A percentile compares a stretch with the other conserved stretches of the same genome.
These are phyloP conservation scores for Cyprinodon brontotheroides DNA, from an alignment of 2,113 vertebrate genomes.

Conservation along the genomic window DNA sequence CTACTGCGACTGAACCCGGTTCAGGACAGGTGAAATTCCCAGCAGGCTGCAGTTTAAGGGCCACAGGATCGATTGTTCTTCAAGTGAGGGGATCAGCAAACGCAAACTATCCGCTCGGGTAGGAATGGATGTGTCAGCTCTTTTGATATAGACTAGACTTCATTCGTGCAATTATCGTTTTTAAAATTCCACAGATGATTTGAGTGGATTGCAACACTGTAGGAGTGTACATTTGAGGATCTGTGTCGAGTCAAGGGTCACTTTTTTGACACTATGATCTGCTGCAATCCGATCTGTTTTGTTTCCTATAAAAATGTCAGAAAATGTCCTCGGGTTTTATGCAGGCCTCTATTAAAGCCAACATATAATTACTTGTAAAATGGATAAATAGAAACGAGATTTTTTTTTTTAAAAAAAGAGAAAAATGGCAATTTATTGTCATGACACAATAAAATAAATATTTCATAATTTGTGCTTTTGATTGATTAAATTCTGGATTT, in stretches of 20 bases:
- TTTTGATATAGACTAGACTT: not conserved
- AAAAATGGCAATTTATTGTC: not conserved
- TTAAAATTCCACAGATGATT: not conserved
- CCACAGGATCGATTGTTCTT: conserved; percentile 63
- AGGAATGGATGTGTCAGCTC: conserved; percentile 26
- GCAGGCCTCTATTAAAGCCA: not conserved
- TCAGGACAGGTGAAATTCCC: conserved; percentile 79
- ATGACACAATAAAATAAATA: not conserved
- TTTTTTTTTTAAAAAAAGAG: not conserved
- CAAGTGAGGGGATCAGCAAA: conserved; percentile 32
- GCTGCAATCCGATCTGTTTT: not conserved
- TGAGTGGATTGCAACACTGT: too few species aligned
- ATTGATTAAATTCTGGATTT: too few species aligned
- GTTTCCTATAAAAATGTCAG: not conserved
- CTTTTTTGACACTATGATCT: conserved; percentile 23
- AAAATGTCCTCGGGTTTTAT: not conserved
- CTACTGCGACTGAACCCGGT: conserved; percentile 70
- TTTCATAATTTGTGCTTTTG: too few species aligned
- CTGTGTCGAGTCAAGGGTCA: conserved; percentile 34
- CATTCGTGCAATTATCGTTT: not conserved
- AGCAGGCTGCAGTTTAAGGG: conserved; percentile 61
- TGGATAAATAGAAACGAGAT: not conserved
- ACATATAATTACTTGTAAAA: not conserved
- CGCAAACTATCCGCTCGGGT: conserved; percentile 36
- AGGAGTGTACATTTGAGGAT: conserved; percentile 19